Conservation (phyloP, 2,797 vertebrate species). For the Delichon dasypus region DNA sequence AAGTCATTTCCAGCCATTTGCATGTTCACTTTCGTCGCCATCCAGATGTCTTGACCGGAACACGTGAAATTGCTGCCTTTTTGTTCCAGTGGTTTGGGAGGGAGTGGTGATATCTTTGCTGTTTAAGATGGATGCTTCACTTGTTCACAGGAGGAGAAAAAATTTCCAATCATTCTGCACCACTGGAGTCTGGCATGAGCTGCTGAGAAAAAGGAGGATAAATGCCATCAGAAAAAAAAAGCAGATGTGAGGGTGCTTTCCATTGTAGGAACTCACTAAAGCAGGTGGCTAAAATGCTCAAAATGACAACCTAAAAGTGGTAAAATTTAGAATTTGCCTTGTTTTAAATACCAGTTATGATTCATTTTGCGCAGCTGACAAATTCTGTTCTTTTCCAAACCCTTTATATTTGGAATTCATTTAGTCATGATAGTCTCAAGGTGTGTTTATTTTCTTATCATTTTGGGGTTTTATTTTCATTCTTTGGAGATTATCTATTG, state of each 20-base stretch:
- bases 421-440: not conserved
- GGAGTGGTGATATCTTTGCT: not conserved
- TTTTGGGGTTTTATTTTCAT: fast-evolving
- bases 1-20: not conserved
- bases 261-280: not conserved
- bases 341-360: not conserved
- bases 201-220: slow-evolving; percentile 42
- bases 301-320: not conserved
- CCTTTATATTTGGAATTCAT: not conserved
- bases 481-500: not conserved
- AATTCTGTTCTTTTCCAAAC: not conserved
- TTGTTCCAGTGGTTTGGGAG: not conserved
- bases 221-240: slow-evolving; percentile 21
- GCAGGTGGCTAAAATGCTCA: not conserved
- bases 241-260: slow-evolving; percentile 4
- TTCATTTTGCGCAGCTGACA: not conserved
- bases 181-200: slow-evolving; percentile 50
- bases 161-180: slow-evolving; percentile 65
- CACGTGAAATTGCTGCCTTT: not conserved
- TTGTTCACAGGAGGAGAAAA: slow-evolving; percentile 61
- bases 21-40: not conserved
- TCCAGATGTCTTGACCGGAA: not conserved
- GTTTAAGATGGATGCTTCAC: slow-evolving; percentile 47
- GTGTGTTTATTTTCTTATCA: not conserved
- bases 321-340: not conserved